Percentiles rank a stretch among this genome's conserved stretches.
These are phyloP conservation scores for Chelon labrosus DNA, from an alignment of 2,797 vertebrate genomes.

Conservation along the genomic window DNA sequence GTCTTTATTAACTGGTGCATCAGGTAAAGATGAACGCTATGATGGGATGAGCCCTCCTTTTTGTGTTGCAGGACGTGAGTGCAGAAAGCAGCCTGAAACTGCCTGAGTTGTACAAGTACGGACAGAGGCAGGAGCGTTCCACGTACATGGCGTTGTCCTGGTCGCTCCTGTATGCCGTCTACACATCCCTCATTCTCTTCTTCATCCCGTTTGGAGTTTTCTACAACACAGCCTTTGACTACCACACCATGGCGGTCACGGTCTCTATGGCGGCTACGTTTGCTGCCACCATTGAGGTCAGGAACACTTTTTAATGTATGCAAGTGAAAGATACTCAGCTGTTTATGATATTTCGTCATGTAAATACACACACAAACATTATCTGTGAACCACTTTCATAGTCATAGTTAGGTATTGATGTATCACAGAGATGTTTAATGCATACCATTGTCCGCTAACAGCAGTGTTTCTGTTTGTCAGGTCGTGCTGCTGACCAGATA, in stretches of 20 bases:
- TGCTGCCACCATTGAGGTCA: slow-evolving; percentile 88
- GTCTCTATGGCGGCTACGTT: slow-evolving; percentile 85
- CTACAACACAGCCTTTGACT: slow-evolving; percentile 79
- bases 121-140: slow-evolving; percentile 87
- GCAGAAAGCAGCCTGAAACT: slow-evolving; percentile 85
- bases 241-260: slow-evolving; percentile 88
- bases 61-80: slow-evolving; percentile 84
- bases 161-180: slow-evolving; percentile 83
- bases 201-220: slow-evolving; percentile 86
- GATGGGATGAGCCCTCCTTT: background rate
- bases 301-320: slow-evolving; percentile 14
- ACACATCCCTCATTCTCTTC: slow-evolving; percentile 88
- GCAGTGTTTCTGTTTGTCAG: slow-evolving; percentile 72
- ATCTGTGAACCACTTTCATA: too few relatives aligned
- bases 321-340: background rate
- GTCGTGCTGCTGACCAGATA: slow-evolving; percentile 83
- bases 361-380: too few relatives aligned
- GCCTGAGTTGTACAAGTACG: slow-evolving; percentile 86
- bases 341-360: background rate
- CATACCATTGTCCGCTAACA: background rate
- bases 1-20: background rate
- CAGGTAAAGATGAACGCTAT: background rate
- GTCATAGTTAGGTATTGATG: too few relatives aligned
- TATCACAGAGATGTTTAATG: too few relatives aligned
- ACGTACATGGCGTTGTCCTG: slow-evolving; percentile 79